Percentiles rank a stretch among this genome's conserved stretches.
Conservation (phyloP, 2,888 invertebrate species). For the Chaetoderma sp. region DNA sequence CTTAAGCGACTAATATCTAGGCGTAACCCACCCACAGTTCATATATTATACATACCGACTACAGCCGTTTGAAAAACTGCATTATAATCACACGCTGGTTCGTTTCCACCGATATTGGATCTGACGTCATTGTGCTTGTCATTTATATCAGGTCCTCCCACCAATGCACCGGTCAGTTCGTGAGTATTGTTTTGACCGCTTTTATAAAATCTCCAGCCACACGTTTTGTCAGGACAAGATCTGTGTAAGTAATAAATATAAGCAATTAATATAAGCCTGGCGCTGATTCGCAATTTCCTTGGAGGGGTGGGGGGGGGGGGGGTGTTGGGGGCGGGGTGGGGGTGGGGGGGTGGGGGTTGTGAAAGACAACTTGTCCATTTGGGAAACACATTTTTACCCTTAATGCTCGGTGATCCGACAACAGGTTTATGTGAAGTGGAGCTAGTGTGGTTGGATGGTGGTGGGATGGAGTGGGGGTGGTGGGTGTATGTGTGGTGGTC, state of each 20-base stretch:
- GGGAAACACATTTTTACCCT: no score
- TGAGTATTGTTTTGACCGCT: constrained; percentile 39
- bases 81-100: constrained; percentile 54
- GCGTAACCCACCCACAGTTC: not conserved
- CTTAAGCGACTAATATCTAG: not conserved
- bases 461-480: no score
- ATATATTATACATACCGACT: constrained; percentile 47
- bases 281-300: no score
- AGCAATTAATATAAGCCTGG: no score
- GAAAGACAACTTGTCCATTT: no score
- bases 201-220: constrained; percentile 32
- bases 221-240: constrained; percentile 36
- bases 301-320: no score
- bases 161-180: constrained; percentile 50
- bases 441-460: no score
- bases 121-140: constrained; percentile 49
- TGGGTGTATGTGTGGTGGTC: no score
- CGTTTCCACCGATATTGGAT: constrained; percentile 48
- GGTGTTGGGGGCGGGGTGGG: no score
- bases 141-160: constrained; percentile 51
- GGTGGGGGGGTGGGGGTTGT: no score
- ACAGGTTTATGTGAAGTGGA: no score
- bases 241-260: constrained; percentile 15
- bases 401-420: no score
- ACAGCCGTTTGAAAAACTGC: constrained; percentile 55